Percentiles rank a stretch among this genome's conserved stretches.
Conservation (phyloP, 2,113 vertebrate species). For the Columba livia region DNA sequence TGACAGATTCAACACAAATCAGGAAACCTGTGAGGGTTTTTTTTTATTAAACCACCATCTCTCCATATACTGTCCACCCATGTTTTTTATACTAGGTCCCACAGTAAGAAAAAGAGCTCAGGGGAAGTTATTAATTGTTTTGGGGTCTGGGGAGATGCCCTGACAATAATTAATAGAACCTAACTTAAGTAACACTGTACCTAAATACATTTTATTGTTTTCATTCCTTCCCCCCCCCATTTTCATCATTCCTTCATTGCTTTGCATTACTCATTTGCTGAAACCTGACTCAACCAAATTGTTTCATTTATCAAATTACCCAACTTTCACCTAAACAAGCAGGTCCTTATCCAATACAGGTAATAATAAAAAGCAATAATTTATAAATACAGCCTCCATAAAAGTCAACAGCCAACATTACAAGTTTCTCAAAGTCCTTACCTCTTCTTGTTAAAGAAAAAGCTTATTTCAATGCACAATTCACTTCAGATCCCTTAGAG, state of each 20-base stretch:
- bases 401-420: not conserved
- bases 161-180: not conserved
- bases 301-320: not conserved
- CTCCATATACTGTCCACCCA: not conserved
- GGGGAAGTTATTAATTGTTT: not conserved
- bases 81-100: not conserved
- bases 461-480: not conserved
- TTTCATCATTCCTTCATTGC: not conserved
- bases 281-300: not conserved
- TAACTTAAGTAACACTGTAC: not conserved
- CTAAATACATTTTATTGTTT: not conserved
- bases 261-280: not conserved
- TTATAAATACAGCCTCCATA: not conserved
- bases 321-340: not conserved
- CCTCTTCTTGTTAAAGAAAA: not conserved
- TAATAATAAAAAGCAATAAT: not conserved
- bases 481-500: not conserved
- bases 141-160: not conserved
- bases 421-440: not conserved
- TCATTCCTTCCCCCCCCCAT: not conserved
- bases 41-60: not conserved
- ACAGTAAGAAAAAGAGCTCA: not conserved
- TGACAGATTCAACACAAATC: not conserved
- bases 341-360: not conserved
- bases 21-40: not conserved